Evolutionary conservation across 2,797 vertebrate species (phyloP), one percentile per base, ranked within the genome.

Genomic region (Champsocephalus gunnari): DNA sequence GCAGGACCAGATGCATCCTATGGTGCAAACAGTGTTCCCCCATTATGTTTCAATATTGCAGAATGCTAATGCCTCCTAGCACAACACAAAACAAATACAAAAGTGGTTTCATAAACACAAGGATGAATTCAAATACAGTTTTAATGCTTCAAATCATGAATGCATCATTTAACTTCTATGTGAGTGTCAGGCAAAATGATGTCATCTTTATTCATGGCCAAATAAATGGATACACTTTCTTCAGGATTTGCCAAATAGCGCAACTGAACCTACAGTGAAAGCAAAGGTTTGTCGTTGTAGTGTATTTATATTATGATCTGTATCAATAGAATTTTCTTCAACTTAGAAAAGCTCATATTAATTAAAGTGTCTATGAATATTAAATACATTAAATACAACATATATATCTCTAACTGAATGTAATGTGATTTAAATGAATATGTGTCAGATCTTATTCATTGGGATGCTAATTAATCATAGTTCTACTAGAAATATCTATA

Each of bases 31-130:
- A 65, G 10, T 78, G 54, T 79, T 67, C 57, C 34, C 45, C 78
- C 67, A 85, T 82, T 83, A 84, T 71, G 44, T 24, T 66, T 45
- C 65, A 80, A 43, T 72, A 67, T 71, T 78, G 69, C 51, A 65
- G 28, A 53, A 87, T 77, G 48, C 65, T 82, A 59, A 89, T 81
- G 54, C 45, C 32, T 70, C 48, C 53, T 56, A 55, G 62, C 44
- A 73, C 57, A 24, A 49, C 51, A 59, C 57, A 73, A 63, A 76
- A 80, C 61, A 67, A 80, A 84, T 65, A 41, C 69, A 75, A 55
- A 73, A 66, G 44, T 53, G 60, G 8, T 58, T 79, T 74, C 50
- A 64, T 71, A 21, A 86, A 78, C 45, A 50, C 47, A 11, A 38
- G 17, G 28, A 73, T 49, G 12, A 21, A 70, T 63, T 72, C 62